Evolutionary conservation across 2,797 vertebrate genomes (phyloP).

Genomic region (Hydrolagus colliei): DNA sequence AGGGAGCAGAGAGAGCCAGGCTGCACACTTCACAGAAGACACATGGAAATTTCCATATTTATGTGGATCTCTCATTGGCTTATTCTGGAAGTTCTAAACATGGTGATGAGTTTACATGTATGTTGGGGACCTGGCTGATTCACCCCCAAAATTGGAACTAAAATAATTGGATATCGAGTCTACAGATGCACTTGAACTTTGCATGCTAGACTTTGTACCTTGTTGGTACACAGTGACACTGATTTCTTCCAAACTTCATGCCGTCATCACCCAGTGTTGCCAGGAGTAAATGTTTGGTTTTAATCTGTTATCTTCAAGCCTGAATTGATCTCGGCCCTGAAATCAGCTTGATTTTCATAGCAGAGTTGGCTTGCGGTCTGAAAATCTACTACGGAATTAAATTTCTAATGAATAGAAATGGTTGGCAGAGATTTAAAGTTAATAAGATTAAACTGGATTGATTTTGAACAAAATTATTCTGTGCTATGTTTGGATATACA

Average conservation of each 20-base stretch:
- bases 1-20: no score
- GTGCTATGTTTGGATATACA: slow-evolving; percentile 21
- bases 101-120: no score
- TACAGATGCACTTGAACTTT: no score
- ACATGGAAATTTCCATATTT: no score
- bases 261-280: not conserved
- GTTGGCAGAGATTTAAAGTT: slow-evolving; percentile 29
- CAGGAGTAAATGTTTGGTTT: not conserved
- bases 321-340: slow-evolving; percentile 22
- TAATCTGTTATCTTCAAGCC: slow-evolving; percentile 21
- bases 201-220: no score
- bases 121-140: no score
- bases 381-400: slow-evolving; percentile 21
- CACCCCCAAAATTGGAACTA: no score
- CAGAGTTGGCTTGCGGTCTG: slow-evolving; percentile 23
- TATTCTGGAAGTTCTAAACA: no score
- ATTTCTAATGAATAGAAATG: slow-evolving; percentile 30
- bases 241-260: not conserved
- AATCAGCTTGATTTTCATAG: slow-evolving; percentile 10
- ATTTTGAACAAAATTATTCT: slow-evolving; percentile 25
- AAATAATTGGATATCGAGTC: no score
- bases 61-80: no score
- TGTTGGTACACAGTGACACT: not conserved
- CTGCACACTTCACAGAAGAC: no score
- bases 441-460: slow-evolving; percentile 30